A percentile compares a stretch with the other conserved stretches of the same genome.
phyloP scores from a whole-genome alignment of 2,888 invertebrate genomes.

The Carterocephalus palaemon region DNA sequence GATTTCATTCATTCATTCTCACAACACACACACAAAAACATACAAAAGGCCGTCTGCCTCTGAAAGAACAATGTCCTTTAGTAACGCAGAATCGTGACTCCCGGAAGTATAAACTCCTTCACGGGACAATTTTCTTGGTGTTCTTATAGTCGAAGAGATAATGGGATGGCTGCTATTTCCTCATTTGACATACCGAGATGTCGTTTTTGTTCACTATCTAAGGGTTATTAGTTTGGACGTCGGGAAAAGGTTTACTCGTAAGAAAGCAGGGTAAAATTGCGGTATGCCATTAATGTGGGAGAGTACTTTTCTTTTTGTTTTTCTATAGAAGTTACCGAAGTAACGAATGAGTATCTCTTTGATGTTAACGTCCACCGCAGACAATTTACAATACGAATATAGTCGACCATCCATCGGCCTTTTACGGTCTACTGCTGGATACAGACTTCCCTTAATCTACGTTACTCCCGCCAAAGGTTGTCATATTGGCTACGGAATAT shows the following conservation, averaged over 20 bases:
- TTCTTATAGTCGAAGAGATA: slow-evolving; percentile 22
- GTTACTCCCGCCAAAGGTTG: too few relatives aligned
- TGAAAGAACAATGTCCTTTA: slow-evolving; percentile 18
- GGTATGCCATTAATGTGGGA: slow-evolving; percentile 11
- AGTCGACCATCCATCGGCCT: too few relatives aligned
- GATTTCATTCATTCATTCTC: too few relatives aligned
- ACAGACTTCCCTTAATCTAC: too few relatives aligned
- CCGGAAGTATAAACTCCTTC: slow-evolving; percentile 19
- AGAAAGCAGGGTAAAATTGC: slow-evolving; percentile 12
- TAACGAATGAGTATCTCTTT: slow-evolving; percentile 8
- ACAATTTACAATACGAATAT: slow-evolving; percentile 5
- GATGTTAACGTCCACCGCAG: slow-evolving; percentile 5
- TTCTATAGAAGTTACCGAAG: slow-evolving; percentile 8
- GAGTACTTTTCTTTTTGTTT: slow-evolving; percentile 3
- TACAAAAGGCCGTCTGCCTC: not conserved
- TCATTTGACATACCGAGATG: slow-evolving; percentile 24
- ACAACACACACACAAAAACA: too few relatives aligned
- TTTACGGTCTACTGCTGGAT: too few relatives aligned
- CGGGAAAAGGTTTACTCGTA: slow-evolving; percentile 16
- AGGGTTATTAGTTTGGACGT: slow-evolving; percentile 21
- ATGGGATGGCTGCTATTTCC: slow-evolving; percentile 23
- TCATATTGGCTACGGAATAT: too few relatives aligned
- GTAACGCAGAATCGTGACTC: slow-evolving; percentile 18
- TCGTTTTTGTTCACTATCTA: slow-evolving; percentile 20
- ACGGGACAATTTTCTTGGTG: slow-evolving; percentile 22